Base-by-base conservation (phyloP, 2,888 invertebrate species). In the Brachycybe producta region DNA sequence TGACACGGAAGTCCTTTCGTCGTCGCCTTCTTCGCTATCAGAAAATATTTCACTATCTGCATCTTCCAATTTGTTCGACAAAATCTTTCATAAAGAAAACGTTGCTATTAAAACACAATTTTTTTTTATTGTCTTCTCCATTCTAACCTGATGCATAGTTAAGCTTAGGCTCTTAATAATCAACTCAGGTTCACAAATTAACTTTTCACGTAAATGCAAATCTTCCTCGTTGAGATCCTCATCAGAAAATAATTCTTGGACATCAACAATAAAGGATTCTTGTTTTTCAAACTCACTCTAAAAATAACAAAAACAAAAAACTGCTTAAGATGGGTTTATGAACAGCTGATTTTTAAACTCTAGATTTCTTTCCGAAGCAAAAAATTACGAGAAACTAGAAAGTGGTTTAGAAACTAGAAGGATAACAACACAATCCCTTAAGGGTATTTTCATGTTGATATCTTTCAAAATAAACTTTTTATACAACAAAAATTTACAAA, bases 71-170 rank as follows among this genome's bases (percentile, higher is more conserved):
- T 4, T 13, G 15, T 19, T 32, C 11, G 3, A 5, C 3, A 5
- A 30, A 28, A 30, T n/a, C 28, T 3, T 2, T 15, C 8, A 17
- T 32, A 32, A 44, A 24, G 13, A 23, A 13, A 17, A 26, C 27
- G n/a, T 7, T 24, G 3, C 17, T 39, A 17, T 17, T 11, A 8
- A 30, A 8, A 30, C 32, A n/a, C 8, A 8, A n/a, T 8, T 30
- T 30, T 11, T n/a, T 34, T 3, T 34, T 34, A 15, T 5, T 15
- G 17, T 38, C 38, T 15, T 17, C 11, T 11, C 11, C 35, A 34
- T 48, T 39, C 51, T 61, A 54, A 78, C 78, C 73, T 85, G 80
- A 69, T 88, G 82, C 70, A 88, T 78, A 44, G 85, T 84, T 54
- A 84, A 70, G 42, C 83, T 83, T 49, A 90, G 65, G 51, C 80